phyloP scores from a whole-genome alignment of 1,140 invertebrate genomes.

The Tetraneura akinire region DNA sequence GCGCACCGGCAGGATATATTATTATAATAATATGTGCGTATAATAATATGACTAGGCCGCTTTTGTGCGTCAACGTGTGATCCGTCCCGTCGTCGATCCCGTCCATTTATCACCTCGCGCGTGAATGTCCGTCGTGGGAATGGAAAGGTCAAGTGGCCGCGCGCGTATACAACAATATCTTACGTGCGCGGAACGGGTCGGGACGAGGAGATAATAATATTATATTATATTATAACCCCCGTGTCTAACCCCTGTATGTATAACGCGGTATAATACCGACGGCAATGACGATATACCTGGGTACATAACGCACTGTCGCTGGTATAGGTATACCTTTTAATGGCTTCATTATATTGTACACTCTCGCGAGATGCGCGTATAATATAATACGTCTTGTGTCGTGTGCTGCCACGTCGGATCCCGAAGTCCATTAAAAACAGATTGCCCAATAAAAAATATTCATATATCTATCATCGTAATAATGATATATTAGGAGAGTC shows the following conservation, averaged over 20 bases:
- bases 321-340: conserved; percentile 3
- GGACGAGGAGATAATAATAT: neutral
- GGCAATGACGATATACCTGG: no score
- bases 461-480: no score
- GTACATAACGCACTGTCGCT: no score
- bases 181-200: no score
- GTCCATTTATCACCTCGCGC: conserved; percentile 33
- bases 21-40: no score
- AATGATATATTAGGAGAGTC: no score
- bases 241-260: no score
- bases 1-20: no score
- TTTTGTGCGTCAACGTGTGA: conserved; percentile 10
- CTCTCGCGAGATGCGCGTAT: no score
- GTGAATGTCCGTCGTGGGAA: conserved; percentile 31
- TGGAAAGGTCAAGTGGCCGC: conserved; percentile 37
- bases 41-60: conserved; percentile 31
- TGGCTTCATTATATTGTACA: conserved; percentile 14
- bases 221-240: neutral
- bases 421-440: conserved; percentile 10
- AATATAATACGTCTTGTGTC: no score
- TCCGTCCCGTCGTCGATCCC: neutral
- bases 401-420: neutral
- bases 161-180: no score
- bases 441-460: conserved; percentile 18
- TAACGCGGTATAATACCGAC: no score